Conservation (phyloP, 2,888 invertebrate species). For the Lymantria monacha region DNA sequence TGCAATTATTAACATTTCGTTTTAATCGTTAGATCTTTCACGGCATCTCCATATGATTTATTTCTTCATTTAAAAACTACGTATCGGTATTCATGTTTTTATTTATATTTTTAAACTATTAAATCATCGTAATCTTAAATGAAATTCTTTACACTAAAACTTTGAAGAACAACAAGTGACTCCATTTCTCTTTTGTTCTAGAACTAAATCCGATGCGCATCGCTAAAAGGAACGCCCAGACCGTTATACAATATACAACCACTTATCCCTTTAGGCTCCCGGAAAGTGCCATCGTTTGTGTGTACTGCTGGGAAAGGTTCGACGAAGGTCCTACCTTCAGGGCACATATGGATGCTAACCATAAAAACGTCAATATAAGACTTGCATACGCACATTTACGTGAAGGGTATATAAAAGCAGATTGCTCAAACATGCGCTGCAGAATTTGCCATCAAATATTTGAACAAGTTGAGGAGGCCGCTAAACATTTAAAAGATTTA, state of each 20-base stretch:
- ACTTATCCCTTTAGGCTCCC: slow-evolving; percentile 65
- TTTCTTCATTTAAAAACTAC: no score
- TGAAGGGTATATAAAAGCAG: slow-evolving; percentile 46
- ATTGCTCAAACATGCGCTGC: slow-evolving; percentile 55
- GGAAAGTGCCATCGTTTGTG: slow-evolving; percentile 54
- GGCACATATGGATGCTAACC: slow-evolving; percentile 40
- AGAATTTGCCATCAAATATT: slow-evolving; percentile 44
- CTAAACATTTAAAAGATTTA: slow-evolving; percentile 40
- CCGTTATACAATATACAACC: slow-evolving; percentile 57
- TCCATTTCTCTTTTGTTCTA: slow-evolving; percentile 66
- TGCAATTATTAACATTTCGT: slow-evolving; percentile 22
- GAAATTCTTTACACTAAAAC: no score
- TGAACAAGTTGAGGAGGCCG: slow-evolving; percentile 35
- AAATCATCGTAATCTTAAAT: no score
- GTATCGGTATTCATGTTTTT: no score
- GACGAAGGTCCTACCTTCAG: slow-evolving; percentile 40
- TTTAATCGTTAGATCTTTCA: background rate
- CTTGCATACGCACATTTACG: slow-evolving; percentile 37
- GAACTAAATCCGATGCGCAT: slow-evolving; percentile 55
- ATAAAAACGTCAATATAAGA: slow-evolving; percentile 27
- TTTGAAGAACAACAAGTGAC: slow-evolving; percentile 23
- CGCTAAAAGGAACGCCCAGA: slow-evolving; percentile 62
- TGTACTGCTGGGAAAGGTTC: slow-evolving; percentile 56
- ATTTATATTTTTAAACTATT: no score
- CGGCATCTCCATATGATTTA: no score